Evolutionary conservation across 2,113 vertebrate species (phyloP).

Genomic region (Atractosteus spatula): DNA sequence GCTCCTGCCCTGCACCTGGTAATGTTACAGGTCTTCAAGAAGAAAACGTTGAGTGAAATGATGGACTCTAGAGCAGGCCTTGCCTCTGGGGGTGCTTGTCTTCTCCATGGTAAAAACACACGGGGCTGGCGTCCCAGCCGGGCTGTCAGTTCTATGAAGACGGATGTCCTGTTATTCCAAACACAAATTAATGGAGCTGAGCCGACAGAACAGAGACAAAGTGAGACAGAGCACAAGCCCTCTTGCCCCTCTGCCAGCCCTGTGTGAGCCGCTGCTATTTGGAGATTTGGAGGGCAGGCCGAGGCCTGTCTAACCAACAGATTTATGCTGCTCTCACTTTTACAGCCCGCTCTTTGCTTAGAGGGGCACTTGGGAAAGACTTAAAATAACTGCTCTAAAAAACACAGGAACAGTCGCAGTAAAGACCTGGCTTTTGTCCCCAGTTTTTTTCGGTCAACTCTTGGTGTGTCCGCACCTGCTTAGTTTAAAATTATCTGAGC

Average conservation of each 20-base stretch:
- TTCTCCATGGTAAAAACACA: neutral
- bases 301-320: neutral
- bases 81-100: too few relatives aligned
- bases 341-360: neutral
- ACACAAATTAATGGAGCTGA: neutral
- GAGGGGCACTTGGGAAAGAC: neutral
- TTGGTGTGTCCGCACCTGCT: too few relatives aligned
- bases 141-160: slow-evolving; percentile 14
- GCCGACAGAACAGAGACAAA: neutral
- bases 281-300: neutral
- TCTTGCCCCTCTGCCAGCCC: neutral
- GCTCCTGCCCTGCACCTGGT: too few relatives aligned
- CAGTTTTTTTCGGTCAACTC: neutral
- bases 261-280: too few relatives aligned
- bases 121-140: neutral
- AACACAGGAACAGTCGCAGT: neutral
- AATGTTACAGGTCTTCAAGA: too few relatives aligned
- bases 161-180: slow-evolving; percentile 8
- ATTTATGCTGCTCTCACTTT: slow-evolving; percentile 14
- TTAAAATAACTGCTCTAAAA: slow-evolving; percentile 6
- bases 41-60: too few relatives aligned
- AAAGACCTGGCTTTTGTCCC: neutral
- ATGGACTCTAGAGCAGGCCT: too few relatives aligned
- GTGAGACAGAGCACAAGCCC: neutral
- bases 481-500: too few relatives aligned